phyloP scores from a whole-genome alignment of 2,113 vertebrate species.

The Nesogale talazaci region DNA sequence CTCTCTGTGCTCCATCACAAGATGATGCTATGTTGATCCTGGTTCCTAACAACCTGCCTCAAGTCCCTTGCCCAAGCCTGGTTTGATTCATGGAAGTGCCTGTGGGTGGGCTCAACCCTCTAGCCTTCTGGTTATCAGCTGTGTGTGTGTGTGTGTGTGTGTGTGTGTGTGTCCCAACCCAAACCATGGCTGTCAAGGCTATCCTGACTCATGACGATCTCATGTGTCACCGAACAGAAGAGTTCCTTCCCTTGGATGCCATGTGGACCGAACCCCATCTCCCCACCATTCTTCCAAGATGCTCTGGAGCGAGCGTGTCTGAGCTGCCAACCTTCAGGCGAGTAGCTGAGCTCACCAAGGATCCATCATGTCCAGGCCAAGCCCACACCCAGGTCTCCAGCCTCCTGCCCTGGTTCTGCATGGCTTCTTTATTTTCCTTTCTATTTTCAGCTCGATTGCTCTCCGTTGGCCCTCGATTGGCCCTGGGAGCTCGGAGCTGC shows the following conservation, averaged over 20 bases:
- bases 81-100: neutral
- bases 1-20: accelerated
- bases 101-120: neutral
- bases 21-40: accelerated
- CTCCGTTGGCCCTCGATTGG: too few relatives aligned
- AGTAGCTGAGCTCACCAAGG: neutral
- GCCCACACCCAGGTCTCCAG: neutral
- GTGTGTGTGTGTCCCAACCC: neutral
- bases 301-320: neutral
- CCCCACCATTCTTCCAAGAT: neutral
- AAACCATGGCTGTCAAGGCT: neutral
- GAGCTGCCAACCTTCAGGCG: neutral
- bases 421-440: slow-evolving; percentile 45
- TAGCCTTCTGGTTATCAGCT: too few relatives aligned
- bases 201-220: neutral
- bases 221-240: neutral
- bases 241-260: neutral
- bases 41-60: neutral
- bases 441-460: slow-evolving; percentile 54
- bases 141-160: neutral
- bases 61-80: neutral
- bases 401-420: slow-evolving; percentile 9
- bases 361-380: neutral
- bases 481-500: neutral
- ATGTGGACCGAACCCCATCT: neutral